Evolutionary conservation across 2,888 invertebrate genomes (phyloP).

Genomic region (Crioceris asparagi): DNA sequence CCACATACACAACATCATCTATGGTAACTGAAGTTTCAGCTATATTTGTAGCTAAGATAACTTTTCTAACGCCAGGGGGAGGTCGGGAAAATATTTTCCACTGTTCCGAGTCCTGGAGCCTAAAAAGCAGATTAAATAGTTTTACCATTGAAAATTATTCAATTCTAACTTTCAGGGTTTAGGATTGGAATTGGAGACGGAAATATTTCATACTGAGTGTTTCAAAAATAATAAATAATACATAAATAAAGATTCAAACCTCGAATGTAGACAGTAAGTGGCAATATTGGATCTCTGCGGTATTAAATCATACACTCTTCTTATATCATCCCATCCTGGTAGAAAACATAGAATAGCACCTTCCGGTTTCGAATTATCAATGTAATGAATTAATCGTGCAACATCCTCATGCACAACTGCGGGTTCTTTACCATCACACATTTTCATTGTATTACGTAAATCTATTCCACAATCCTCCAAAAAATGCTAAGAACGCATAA

Average conservation of each 20-base stretch:
- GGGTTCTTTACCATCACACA: constrained; percentile 35
- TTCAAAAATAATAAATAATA: not conserved
- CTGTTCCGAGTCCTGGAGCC: constrained; percentile 49
- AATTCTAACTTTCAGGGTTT: too few species aligned
- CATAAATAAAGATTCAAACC: constrained; percentile 7
- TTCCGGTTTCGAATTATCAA: constrained; percentile 46
- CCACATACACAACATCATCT: constrained; percentile 56
- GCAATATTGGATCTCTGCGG: constrained; percentile 17
- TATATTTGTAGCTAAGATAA: constrained; percentile 61
- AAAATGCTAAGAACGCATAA: constrained; percentile 31
- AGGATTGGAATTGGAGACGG: not conserved
- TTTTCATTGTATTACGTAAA: constrained; percentile 33
- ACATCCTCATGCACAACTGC: constrained; percentile 43
- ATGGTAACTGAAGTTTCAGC: constrained; percentile 66
- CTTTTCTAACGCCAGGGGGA: constrained; percentile 46
- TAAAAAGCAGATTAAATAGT: too few species aligned
- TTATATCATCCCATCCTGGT: constrained; percentile 66
- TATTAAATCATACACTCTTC: constrained; percentile 38
- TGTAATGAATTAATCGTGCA: constrained; percentile 40
- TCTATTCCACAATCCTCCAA: constrained; percentile 39
- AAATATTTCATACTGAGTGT: not conserved
- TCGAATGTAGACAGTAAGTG: constrained; percentile 24
- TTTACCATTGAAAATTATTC: too few species aligned
- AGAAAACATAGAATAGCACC: constrained; percentile 66
- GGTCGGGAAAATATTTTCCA: constrained; percentile 45